Evolutionary conservation across 2,888 invertebrate genomes (phyloP), one percentile per base, ranked within the genome.

Genomic region (Scotopteryx bipunctaria): DNA sequence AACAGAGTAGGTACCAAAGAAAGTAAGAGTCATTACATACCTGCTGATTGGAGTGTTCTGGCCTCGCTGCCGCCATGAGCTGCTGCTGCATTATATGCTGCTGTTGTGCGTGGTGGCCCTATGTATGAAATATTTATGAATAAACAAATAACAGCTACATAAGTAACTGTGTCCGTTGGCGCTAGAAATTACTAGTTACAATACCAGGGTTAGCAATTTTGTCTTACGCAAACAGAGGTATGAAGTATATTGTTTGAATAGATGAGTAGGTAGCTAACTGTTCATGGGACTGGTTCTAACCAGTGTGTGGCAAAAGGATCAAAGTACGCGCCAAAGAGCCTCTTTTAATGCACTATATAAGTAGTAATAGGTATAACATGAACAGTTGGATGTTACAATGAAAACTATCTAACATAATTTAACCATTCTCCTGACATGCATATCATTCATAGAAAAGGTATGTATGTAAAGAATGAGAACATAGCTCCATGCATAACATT

Each of bases 1-100:
- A n/a, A n/a, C n/a, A n/a, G n/a, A n/a, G n/a, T n/a, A n/a, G n/a
- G n/a, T n/a, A n/a, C n/a, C n/a, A n/a, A n/a, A n/a, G n/a, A n/a
- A n/a, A n/a, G n/a, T 29, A 17, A 35, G 17, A 23, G 13, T 8
- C 71, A 53, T 9, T 11, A 27, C 5, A n/a, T 66, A 89, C 90
- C 87, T 90, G 89, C 67, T 90, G 90, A 64, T 88, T 88, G 27
- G 76, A 66, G 59, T 88, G 89, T 19, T 90, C 89, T 0, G 81
- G 84, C 1, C 88, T 73, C 5, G 52, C 9, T 9, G 82, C 57
- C 5, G 82, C 69, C 83, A 90, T 83, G 4, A 89, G 67, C 61
- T 89, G 90, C 49, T 92, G 92, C 59, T 92, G 91, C 73, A 87
- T 81, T 55, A 92, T 76, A 56, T 91, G 92, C 59, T 92, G 85